Conservation (phyloP, 2,113 vertebrate species). For the Clupea harengus region DNA sequence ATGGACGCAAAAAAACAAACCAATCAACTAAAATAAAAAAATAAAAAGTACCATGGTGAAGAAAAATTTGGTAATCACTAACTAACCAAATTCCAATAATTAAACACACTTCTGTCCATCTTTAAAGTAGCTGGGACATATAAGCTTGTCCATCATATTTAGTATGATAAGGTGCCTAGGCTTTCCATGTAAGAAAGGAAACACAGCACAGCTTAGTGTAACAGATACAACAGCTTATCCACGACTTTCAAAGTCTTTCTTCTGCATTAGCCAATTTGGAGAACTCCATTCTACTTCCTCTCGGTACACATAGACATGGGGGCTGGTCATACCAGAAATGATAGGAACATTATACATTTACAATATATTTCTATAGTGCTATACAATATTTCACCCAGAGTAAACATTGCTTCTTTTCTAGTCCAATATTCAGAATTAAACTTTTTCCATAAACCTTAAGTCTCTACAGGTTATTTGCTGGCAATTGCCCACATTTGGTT, state of each 20-base stretch:
- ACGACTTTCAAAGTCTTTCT: conserved; percentile 48
- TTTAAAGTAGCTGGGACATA: background rate
- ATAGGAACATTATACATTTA: conserved; percentile 45
- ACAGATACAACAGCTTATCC: conserved; percentile 58
- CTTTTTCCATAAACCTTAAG: background rate
- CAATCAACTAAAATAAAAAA: background rate
- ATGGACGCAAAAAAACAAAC: background rate
- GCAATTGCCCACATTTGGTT: background rate
- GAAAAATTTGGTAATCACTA: background rate
- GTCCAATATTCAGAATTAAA: background rate
- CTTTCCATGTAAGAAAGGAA: conserved; percentile 23
- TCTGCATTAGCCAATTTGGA: conserved; percentile 50
- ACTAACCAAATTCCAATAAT: background rate
- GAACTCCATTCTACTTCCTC: conserved; percentile 52
- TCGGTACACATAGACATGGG: conserved; percentile 61
- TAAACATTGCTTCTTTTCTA: background rate
- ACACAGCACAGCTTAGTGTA: conserved; percentile 46
- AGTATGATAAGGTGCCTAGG: conserved; percentile 55
- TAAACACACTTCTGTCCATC: background rate
- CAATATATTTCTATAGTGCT: conserved; percentile 13
- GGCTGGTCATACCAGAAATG: conserved; percentile 53
- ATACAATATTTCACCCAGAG: no score
- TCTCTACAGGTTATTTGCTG: background rate
- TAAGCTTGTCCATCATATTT: background rate
- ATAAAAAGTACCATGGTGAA: background rate